These are phyloP conservation scores for Mesochorus sp. DNA, from an alignment of 2,888 invertebrate species.

Conservation along the genomic window DNA sequence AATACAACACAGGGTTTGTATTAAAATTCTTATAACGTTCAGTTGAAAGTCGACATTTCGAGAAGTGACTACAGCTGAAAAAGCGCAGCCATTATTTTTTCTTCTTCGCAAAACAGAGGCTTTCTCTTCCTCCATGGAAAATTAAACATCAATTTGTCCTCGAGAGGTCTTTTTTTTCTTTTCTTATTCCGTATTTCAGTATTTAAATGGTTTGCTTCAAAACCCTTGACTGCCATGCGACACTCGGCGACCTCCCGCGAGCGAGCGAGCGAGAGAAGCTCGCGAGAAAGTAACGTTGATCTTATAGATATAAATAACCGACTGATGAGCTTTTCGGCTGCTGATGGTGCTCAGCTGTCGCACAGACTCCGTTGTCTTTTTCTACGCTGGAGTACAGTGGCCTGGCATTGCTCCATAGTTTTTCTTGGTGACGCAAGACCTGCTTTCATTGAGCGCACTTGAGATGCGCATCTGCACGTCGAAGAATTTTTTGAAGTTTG, in stretches of 20 bases:
- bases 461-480: neutral
- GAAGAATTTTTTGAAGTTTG: neutral
- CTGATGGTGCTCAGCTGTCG: slow-evolving; percentile 20
- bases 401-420: slow-evolving; percentile 19
- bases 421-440: slow-evolving; percentile 20
- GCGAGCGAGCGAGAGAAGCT: neutral
- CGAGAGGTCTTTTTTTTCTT: neutral
- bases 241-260: slow-evolving; percentile 24
- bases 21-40: no score
- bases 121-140: neutral
- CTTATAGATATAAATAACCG: slow-evolving; percentile 55
- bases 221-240: neutral
- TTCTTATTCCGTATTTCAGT: neutral
- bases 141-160: neutral
- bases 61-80: no score
- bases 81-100: no score
- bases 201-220: slow-evolving; percentile 8
- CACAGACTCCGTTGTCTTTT: neutral
- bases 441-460: slow-evolving; percentile 2
- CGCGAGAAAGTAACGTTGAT: slow-evolving; percentile 2
- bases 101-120: neutral
- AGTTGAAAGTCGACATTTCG: no score
- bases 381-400: slow-evolving; percentile 27
- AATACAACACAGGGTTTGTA: no score
- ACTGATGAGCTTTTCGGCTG: slow-evolving; percentile 35